phyloP scores from a whole-genome alignment of 2,797 vertebrate genomes.

The Setipinna tenuifilis region DNA sequence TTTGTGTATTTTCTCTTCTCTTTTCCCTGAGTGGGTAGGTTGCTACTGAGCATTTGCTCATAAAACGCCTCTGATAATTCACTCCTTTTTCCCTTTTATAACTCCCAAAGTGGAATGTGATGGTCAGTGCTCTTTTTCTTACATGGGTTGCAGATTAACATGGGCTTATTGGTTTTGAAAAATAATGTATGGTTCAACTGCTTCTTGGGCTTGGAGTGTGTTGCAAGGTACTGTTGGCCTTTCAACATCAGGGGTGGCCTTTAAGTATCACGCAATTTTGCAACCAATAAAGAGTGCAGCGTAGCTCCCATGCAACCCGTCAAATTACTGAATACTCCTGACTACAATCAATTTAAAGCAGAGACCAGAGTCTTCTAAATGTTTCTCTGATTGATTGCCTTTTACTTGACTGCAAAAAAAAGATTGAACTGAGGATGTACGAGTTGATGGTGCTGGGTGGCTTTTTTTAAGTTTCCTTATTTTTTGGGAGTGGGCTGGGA shows the following conservation, averaged over 20 bases:
- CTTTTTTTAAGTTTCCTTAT: neutral
- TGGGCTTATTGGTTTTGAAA: neutral
- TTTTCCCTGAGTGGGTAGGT: neutral
- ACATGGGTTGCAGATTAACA: neutral
- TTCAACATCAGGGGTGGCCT: conserved; percentile 8
- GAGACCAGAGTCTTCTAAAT: conserved; percentile 45
- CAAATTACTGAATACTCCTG: too few relatives aligned
- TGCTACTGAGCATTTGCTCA: neutral
- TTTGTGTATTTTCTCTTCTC: neutral
- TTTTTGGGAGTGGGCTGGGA: neutral
- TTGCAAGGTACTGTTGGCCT: neutral
- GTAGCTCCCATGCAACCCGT: neutral
- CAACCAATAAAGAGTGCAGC: neutral
- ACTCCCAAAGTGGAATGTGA: neutral
- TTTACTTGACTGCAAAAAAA: conserved; percentile 27
- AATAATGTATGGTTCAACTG: neutral
- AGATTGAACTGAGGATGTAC: neutral
- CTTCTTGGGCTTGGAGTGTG: neutral
- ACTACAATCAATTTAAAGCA: neutral
- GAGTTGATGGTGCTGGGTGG: conserved; percentile 2
- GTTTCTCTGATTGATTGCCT: conserved; percentile 47
- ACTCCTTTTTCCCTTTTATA: neutral
- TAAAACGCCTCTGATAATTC: neutral
- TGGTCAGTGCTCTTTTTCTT: neutral
- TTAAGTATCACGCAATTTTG: neutral